Conservation (phyloP, 53 echinoderm and acorn worm species). For the Stichopus horrens region DNA sequence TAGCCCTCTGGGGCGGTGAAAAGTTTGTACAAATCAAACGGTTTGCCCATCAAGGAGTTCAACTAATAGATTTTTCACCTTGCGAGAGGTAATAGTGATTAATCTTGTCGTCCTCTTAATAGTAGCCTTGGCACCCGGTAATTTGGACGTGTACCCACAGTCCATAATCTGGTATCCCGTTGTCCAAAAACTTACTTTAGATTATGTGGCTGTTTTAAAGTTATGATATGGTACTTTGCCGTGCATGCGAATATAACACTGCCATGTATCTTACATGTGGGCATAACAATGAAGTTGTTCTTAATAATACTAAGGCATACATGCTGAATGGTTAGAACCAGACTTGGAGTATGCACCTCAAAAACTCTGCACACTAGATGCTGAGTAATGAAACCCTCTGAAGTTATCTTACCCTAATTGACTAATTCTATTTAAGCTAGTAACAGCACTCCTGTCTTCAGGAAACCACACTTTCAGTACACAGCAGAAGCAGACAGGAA, state of each 20-base stretch:
- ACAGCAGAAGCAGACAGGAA: no score
- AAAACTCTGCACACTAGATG: no score
- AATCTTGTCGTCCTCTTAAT: not conserved
- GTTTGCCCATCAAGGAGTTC: slow-evolving; percentile 94
- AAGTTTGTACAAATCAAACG: slow-evolving; percentile 94
- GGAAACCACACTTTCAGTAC: no score
- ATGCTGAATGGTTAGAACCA: no score
- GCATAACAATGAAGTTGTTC: no score
- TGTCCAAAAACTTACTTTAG: not conserved
- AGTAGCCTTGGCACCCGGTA: not conserved
- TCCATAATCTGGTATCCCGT: not conserved
- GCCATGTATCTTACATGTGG: no score
- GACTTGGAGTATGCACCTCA: no score
- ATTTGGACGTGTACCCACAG: not conserved
- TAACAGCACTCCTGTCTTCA: no score
- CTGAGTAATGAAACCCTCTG: no score
- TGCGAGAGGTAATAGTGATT: slow-evolving; percentile 79
- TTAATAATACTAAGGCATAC: no score
- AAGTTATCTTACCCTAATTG: no score
- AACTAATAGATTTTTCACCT: slow-evolving; percentile 97
- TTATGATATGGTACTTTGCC: not conserved
- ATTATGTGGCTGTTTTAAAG: not conserved
- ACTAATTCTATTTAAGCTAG: no score
- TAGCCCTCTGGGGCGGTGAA: slow-evolving; percentile 96
- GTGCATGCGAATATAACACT: not conserved